These are phyloP conservation scores for Diprion similis DNA, from an alignment of 1,140 invertebrate genomes.

Conservation along the genomic window DNA sequence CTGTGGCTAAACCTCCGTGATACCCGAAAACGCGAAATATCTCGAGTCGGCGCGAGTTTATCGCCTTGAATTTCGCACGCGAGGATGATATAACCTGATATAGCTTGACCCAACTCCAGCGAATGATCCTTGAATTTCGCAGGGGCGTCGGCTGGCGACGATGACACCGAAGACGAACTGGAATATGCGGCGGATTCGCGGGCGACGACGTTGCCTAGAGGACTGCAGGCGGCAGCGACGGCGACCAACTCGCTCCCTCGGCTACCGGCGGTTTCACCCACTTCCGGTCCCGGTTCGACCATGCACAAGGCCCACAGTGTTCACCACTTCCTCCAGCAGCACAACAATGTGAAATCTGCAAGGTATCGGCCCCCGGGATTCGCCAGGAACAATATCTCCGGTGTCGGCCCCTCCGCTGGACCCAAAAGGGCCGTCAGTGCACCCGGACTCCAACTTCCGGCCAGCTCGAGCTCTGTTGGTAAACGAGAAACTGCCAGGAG, in stretches of 20 bases:
- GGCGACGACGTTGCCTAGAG: conserved; percentile 70
- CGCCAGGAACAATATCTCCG: conserved; percentile 52
- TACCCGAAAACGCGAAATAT: no score
- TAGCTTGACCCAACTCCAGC: no score
- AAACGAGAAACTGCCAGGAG: conserved; percentile 48
- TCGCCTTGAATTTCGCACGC: no score
- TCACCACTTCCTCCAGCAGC: conserved; percentile 66
- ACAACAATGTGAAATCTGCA: conserved; percentile 79
- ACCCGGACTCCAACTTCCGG: conserved; percentile 71
- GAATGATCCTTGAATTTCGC: background rate
- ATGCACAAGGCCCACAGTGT: conserved; percentile 76
- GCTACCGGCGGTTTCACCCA: conserved; percentile 69
- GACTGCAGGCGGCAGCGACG: conserved; percentile 64
- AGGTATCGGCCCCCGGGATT: conserved; percentile 85
- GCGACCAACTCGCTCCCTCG: conserved; percentile 77
- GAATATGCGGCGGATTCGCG: conserved; percentile 58
- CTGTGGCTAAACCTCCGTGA: no score
- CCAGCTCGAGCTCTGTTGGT: conserved; percentile 36
- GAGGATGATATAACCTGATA: no score
- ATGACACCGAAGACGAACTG: conserved; percentile 69
- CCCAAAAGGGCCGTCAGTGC: conserved; percentile 75
- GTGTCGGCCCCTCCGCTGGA: conserved; percentile 55
- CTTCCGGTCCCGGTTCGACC: conserved; percentile 57
- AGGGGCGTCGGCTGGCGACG: conserved; percentile 67
- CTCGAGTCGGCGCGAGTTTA: no score